phyloP scores from a whole-genome alignment of 2,888 invertebrate genomes.

The Sinohyriopsis cumingii region DNA sequence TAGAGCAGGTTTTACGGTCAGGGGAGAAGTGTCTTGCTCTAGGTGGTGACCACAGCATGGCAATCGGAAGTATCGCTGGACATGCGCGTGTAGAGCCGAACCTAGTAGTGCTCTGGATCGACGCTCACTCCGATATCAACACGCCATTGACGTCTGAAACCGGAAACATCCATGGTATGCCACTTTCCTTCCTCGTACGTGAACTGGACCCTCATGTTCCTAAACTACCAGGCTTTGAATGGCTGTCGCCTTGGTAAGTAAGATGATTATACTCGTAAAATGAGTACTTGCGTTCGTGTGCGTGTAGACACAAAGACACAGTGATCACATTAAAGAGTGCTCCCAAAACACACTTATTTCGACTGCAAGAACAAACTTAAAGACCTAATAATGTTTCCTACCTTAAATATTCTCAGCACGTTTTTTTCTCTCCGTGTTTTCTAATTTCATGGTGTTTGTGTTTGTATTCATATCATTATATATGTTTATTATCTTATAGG shows the following conservation, averaged over 20 bases:
- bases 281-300: too few relatives aligned
- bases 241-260: constrained; percentile 82
- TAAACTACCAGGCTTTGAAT: constrained; percentile 82
- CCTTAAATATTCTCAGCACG: too few relatives aligned
- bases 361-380: too few relatives aligned
- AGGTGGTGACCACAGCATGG: constrained; percentile 93
- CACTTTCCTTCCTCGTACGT: constrained; percentile 84
- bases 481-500: too few relatives aligned
- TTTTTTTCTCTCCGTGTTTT: too few relatives aligned
- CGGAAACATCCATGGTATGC: constrained; percentile 87
- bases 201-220: constrained; percentile 85
- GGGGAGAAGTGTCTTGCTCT: constrained; percentile 77
- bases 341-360: too few relatives aligned
- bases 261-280: neutral
- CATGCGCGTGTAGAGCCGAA: constrained; percentile 75
- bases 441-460: too few relatives aligned
- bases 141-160: constrained; percentile 86
- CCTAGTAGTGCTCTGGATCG: constrained; percentile 88
- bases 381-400: too few relatives aligned
- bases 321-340: too few relatives aligned
- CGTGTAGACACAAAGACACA: too few relatives aligned
- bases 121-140: constrained; percentile 94
- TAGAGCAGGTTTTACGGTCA: constrained; percentile 46
- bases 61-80: constrained; percentile 77
- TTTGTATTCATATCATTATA: too few relatives aligned